A percentile compares a stretch with the other conserved stretches of the same genome.
These are phyloP conservation scores for Sapajus apella DNA, from an alignment of 2,113 vertebrate species.

Conservation along the genomic window DNA sequence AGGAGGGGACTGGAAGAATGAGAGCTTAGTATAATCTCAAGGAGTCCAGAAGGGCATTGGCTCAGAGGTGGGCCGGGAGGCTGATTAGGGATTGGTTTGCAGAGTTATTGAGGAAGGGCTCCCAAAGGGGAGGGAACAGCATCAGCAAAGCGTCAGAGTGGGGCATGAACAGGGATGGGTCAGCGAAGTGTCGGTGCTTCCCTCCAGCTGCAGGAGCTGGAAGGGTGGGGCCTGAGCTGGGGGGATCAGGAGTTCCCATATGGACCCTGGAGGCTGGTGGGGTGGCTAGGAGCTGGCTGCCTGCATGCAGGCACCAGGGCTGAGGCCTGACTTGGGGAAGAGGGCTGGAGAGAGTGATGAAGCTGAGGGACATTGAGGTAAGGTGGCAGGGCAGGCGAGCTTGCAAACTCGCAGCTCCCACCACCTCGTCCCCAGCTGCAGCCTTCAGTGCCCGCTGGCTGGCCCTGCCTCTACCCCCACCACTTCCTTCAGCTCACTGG, in stretches of 20 bases:
- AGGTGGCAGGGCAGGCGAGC: no score
- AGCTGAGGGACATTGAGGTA: not conserved
- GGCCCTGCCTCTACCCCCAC: not conserved
- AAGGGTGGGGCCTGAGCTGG: not conserved
- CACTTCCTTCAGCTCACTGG: not conserved
- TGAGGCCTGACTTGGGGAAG: not conserved
- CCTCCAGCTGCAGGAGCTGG: not conserved
- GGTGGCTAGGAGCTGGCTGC: not conserved
- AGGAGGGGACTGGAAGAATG: not conserved
- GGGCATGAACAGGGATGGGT: not conserved
- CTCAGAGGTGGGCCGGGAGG: accelerated
- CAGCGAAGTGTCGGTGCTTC: accelerated
- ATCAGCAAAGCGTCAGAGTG: not conserved
- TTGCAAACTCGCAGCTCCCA: no score
- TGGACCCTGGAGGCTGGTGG: not conserved
- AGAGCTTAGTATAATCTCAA: accelerated
- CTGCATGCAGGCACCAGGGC: not conserved
- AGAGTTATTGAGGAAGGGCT: not conserved
- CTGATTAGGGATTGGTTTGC: no score
- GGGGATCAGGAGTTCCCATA: accelerated
- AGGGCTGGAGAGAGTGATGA: not conserved
- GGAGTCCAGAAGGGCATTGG: not conserved
- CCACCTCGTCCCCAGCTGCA: not conserved
- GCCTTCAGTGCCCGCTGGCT: not conserved
- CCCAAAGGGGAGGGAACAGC: not conserved